Evolutionary conservation across 2,113 vertebrate genomes (phyloP), one percentile per base, ranked within the genome.

Genomic region (Suricata suricatta): DNA sequence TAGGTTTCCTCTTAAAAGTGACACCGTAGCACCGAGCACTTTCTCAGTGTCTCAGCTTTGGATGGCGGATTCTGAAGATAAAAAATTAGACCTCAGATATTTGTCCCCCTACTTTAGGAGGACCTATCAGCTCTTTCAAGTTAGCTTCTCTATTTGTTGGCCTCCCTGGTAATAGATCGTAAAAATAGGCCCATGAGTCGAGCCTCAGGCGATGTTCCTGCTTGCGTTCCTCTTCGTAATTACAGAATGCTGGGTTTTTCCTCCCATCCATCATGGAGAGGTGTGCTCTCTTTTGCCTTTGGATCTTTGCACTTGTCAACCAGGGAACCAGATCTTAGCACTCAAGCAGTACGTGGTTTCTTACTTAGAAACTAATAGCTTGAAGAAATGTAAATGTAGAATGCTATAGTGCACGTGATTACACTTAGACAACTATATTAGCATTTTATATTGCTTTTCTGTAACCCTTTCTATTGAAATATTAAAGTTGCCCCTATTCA

Each of bases 311-410:
- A 47, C 72, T 87, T 50, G 47, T 41, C 35, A 83, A 79, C 16
- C 33, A 86, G 38, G 47, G 72, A 71, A 82, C 38, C 15, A 69
- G 23, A 85, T 54, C 23, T 94, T 29, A 95, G 31, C 12, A 29
- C 80, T 17, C 3, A 16, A 66, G 11, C 33, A 81, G 50, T 89
- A 54, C 41, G 9, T 33, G 7, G 7, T 52, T 94, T 44, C 47
- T 69, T 64, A 52, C 27, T 88, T 87, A 64, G 93, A 96, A 93
- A 71, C 19, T 77, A 94, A 66, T 31, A 25, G 4, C 0, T 96
- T 96, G 52, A 79, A 85, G 76, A 95, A 96, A 63, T 92, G n/a
- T 52, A 94, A 94, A 72, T 17, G 5, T 77, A 87, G 35, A 11
- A 44, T 88, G 90, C 41, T 96, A 0, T 47, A 47, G 66, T n/a